These are phyloP conservation scores for Agonopterix heracliana DNA, from an alignment of 2,888 invertebrate genomes.

Conservation along the genomic window DNA sequence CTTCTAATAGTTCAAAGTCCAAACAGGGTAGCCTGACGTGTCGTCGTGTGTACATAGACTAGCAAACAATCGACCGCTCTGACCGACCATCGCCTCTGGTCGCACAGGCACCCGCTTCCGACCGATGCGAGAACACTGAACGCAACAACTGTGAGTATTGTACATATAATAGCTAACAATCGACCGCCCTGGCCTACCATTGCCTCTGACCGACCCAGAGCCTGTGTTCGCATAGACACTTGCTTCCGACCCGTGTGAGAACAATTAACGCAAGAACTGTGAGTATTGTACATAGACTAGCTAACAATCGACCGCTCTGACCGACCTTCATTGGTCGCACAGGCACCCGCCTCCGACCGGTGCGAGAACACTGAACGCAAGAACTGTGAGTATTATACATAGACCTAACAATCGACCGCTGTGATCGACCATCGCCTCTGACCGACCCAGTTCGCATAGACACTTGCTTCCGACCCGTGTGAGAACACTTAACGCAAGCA, in stretches of 20 bases:
- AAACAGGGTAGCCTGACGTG: too few relatives aligned
- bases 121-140: not conserved
- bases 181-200: slow-evolving; percentile 12
- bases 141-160: not conserved
- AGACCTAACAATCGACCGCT: slow-evolving; percentile 1
- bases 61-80: slow-evolving; percentile 7
- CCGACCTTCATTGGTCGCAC: too few relatives aligned
- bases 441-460: not conserved
- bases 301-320: not conserved
- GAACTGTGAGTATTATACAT: not conserved
- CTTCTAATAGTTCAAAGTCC: too few relatives aligned
- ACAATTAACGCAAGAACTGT: not conserved
- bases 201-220: not conserved
- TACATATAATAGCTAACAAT: not conserved
- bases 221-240: not conserved
- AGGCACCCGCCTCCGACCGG: too few relatives aligned
- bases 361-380: not conserved
- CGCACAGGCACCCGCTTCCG: too few relatives aligned
- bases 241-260: not conserved
- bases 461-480: not conserved
- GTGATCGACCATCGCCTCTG: slow-evolving; percentile 12
- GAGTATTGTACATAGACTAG: not conserved
- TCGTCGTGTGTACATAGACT: too few relatives aligned
- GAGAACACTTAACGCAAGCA: not conserved
- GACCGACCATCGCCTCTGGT: too few relatives aligned